Evolutionary conservation across 2,797 vertebrate genomes (phyloP), one percentile per base, ranked within the genome.

Genomic region (Alfaro cultratus): DNA sequence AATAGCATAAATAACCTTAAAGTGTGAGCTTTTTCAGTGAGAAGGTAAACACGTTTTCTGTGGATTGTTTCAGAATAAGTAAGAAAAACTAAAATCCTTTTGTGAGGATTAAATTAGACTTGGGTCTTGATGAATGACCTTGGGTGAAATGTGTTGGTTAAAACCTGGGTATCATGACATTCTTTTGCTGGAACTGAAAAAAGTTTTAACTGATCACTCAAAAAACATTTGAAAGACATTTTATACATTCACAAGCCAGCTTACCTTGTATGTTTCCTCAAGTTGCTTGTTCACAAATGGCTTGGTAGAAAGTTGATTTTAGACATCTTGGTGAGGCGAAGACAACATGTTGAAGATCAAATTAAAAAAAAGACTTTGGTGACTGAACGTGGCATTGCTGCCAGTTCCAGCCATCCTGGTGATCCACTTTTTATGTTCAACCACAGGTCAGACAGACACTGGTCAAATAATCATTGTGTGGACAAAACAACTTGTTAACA

Each of bases 101-200:
- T 76, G 77, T 86, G 83, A 31, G n/a, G 86, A 88, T 88, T 79
- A 75, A 87, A 88, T 82, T 77, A 46, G 83, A 88, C 86, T 76
- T 57, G 71, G 91, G 88, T 91, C 89, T 78, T 49, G 77, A 83
- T 73, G 36, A 77, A 79, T 75, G 88, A 91, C 91, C 87, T 78
- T 46, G 16, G 41, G 73, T 82, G 80, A 83, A 86, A 87, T 82
- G 85, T 91, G 57, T 84, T 62, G 49, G 78, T 85, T 85, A 71
- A 76, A 80, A 75, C 67, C 77, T 46, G 41, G 74, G 71, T 53
- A 78, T 82, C 89, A 71, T 2, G 78, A 36, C 85, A 81, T 74
- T 47, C 18, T 75, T 77, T 76, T 78, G 67, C 85, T 75, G 86
- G 81, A 80, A 74, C 87, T 39, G 26, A 85, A 87, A 64, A 23